Percentiles rank a stretch among this genome's conserved stretches.
Evolutionary conservation across 2,888 invertebrate genomes (phyloP).

Genomic region (Noctua fimbriata): DNA sequence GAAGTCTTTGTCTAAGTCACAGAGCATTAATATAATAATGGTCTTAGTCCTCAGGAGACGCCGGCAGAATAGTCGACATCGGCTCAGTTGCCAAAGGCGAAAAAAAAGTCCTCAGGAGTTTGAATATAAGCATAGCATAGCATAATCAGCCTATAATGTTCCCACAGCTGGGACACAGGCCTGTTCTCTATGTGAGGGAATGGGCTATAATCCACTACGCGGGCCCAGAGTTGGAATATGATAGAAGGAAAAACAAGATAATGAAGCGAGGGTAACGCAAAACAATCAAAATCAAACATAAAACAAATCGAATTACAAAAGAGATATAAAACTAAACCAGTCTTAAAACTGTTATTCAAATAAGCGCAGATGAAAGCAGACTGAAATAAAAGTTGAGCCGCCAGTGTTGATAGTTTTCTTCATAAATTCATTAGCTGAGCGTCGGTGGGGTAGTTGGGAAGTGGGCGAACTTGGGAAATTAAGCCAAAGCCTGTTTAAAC

Average conservation of each 20-base stretch:
- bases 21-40: no score
- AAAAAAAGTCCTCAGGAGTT: no score
- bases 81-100: no score
- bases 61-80: no score
- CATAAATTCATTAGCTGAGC: slow-evolving; percentile 58
- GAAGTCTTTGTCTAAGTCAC: background rate
- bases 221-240: background rate
- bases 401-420: slow-evolving; percentile 54
- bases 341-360: slow-evolving; percentile 1
- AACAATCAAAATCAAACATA: background rate
- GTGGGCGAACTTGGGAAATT: slow-evolving; percentile 34
- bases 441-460: slow-evolving; percentile 35
- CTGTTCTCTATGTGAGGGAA: no score
- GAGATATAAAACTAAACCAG: slow-evolving; percentile 22
- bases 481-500: slow-evolving; percentile 44
- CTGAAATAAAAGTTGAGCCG: slow-evolving; percentile 21
- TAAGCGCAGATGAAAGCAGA: slow-evolving; percentile 6
- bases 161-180: no score
- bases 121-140: no score
- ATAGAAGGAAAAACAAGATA: background rate
- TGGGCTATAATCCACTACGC: no score
- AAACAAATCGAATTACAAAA: slow-evolving; percentile 33
- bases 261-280: background rate
- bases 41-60: no score
- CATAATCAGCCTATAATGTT: no score